A percentile compares a stretch with the other conserved stretches of the same genome.
Evolutionary conservation across 2,113 vertebrate species (phyloP).

Genomic region (Nansenia antarctica): DNA sequence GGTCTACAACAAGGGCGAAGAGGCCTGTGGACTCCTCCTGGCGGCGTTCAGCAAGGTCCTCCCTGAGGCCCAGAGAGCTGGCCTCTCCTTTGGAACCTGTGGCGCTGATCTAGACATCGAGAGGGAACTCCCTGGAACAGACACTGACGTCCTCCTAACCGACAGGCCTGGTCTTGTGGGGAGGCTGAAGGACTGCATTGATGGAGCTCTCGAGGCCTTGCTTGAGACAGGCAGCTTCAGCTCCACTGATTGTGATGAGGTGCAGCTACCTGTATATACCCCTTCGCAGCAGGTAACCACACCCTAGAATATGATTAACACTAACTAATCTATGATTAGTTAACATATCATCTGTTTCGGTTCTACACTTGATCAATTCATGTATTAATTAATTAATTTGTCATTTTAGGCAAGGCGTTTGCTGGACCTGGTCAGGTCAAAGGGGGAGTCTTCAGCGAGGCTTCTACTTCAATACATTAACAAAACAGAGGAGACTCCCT

Average conservation of each 20-base stretch:
- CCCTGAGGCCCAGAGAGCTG: slow-evolving; percentile 49
- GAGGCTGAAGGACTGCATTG: slow-evolving; percentile 67
- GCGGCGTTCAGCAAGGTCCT: slow-evolving; percentile 63
- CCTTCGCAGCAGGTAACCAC: slow-evolving; percentile 79
- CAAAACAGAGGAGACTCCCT: slow-evolving; percentile 44
- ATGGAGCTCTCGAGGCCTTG: slow-evolving; percentile 63
- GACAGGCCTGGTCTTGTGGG: slow-evolving; percentile 72
- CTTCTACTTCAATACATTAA: slow-evolving; percentile 68
- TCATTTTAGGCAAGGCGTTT: slow-evolving; percentile 74
- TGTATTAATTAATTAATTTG: neutral
- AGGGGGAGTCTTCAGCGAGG: slow-evolving; percentile 70
- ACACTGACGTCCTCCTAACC: slow-evolving; percentile 58
- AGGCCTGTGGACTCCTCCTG: slow-evolving; percentile 63
- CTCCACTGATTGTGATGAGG: slow-evolving; percentile 72
- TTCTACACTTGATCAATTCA: neutral
- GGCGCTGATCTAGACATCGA: neutral
- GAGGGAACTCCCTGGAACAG: slow-evolving; percentile 25
- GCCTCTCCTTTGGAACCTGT: slow-evolving; percentile 34
- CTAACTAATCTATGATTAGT: too few species aligned
- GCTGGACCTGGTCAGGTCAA: slow-evolving; percentile 75
- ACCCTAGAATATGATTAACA: neutral
- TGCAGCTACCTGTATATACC: slow-evolving; percentile 77
- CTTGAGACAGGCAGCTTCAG: slow-evolving; percentile 66
- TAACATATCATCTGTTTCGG: neutral
- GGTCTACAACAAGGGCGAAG: slow-evolving; percentile 73